Conservation (phyloP, 2,888 invertebrate genomes). For the Ecliptopera silaceata region DNA sequence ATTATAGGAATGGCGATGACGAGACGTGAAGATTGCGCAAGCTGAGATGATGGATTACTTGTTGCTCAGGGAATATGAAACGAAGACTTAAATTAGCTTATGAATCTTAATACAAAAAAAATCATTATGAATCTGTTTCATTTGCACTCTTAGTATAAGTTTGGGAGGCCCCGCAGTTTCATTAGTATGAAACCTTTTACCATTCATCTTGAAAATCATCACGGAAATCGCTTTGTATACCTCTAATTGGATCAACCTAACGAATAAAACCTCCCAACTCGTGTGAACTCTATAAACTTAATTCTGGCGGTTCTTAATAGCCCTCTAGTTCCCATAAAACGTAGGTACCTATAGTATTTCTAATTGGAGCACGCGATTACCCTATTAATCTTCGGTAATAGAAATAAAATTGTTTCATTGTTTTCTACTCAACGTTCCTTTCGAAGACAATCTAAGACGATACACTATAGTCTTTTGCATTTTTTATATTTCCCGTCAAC, state of each 20-base stretch:
- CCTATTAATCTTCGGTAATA: conserved; percentile 65
- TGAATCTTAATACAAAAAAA: background rate
- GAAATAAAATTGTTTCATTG: conserved; percentile 59
- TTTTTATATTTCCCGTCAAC: no score
- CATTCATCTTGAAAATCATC: conserved; percentile 36
- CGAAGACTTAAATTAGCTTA: background rate
- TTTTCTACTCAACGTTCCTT: conserved; percentile 28
- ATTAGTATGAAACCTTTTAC: conserved; percentile 30
- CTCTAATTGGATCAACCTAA: conserved; percentile 49
- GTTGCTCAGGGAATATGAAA: conserved; percentile 10
- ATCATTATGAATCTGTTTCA: background rate
- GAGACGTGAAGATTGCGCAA: conserved; percentile 42
- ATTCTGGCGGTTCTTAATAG: conserved; percentile 48
- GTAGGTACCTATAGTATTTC: conserved; percentile 40
- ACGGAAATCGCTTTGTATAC: conserved; percentile 33
- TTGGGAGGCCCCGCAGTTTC: background rate
- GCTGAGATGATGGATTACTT: conserved; percentile 47
- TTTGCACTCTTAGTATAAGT: background rate
- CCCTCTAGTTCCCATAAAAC: conserved; percentile 61
- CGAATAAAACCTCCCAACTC: conserved; percentile 50
- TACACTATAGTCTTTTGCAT: no score
- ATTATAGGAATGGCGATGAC: conserved; percentile 31
- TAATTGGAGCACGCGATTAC: conserved; percentile 70
- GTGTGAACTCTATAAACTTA: conserved; percentile 52
- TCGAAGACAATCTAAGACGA: background rate